These are phyloP conservation scores for Cepaea hortensis DNA, from an alignment of 2,888 invertebrate genomes.

Conservation along the genomic window DNA sequence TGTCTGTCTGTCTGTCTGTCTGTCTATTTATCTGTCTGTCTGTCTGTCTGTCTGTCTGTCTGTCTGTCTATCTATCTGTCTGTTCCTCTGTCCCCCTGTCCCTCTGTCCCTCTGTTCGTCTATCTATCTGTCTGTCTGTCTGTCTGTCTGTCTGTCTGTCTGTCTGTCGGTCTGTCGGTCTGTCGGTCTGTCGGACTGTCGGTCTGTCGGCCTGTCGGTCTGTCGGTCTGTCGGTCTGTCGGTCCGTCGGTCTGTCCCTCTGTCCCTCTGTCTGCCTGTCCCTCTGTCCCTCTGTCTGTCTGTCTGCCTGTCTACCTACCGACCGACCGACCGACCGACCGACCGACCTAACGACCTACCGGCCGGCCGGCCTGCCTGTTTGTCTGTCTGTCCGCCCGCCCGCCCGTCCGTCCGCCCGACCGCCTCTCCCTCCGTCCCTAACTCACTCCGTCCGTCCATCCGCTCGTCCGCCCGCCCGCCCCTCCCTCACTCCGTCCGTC, in stretches of 20 bases:
- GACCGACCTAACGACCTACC: not conserved
- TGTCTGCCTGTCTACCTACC: not conserved
- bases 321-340: not conserved
- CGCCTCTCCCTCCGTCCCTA: too few relatives aligned
- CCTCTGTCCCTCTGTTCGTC: too few relatives aligned
- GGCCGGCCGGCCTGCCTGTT: too few relatives aligned
- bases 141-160: too few relatives aligned
- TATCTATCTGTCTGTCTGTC: too few relatives aligned
- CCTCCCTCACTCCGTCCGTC: not conserved
- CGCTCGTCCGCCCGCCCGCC: not conserved
- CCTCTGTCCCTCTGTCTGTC: not conserved
- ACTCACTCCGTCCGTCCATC: not conserved
- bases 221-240: conserved; percentile 7
- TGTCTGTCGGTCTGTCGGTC: conserved; percentile 10
- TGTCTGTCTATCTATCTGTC: too few relatives aligned
- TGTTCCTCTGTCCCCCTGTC: too few relatives aligned
- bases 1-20: too few relatives aligned
- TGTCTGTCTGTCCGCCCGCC: too few relatives aligned
- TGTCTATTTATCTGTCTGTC: too few relatives aligned
- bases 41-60: too few relatives aligned
- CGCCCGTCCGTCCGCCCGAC: too few relatives aligned
- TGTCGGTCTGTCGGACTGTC: not conserved
- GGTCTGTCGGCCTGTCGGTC: not conserved
- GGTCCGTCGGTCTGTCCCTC: not conserved
- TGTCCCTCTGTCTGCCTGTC: conserved; percentile 4